Percentiles rank a stretch among this genome's conserved stretches.
Conservation (phyloP, 2,888 invertebrate genomes). For the Drosophila hamatofila region DNA sequence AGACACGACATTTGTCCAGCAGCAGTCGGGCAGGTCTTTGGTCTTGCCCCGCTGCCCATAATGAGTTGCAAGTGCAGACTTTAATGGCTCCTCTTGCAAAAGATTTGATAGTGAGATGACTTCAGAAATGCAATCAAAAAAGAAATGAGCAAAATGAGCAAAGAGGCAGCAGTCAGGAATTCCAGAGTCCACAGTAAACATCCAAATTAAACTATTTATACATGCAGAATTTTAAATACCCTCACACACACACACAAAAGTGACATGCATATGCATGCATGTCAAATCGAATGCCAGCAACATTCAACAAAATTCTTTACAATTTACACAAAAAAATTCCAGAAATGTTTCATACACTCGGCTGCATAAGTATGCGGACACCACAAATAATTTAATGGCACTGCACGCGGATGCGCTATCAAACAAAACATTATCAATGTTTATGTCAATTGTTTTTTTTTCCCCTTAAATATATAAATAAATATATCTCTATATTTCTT, state of each 20-base stretch:
- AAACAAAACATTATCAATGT: slow-evolving; percentile 29
- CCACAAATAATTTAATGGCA: slow-evolving; percentile 14
- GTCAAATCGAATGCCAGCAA: neutral
- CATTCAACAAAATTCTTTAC: slow-evolving; percentile 2
- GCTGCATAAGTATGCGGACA: neutral
- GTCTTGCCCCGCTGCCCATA: slow-evolving; percentile 16
- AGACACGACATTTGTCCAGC: slow-evolving; percentile 36
- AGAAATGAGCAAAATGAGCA: neutral
- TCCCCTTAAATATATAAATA: neutral
- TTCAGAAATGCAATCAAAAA: slow-evolving; percentile 3
- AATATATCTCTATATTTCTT: slow-evolving; percentile 14
- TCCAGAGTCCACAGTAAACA: neutral
- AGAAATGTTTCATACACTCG: neutral
- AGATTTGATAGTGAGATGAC: slow-evolving; percentile 26
- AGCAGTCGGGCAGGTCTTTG: slow-evolving; percentile 23
- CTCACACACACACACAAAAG: slow-evolving; percentile 1
- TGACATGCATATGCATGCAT: slow-evolving; percentile 8
- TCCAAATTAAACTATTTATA: neutral
- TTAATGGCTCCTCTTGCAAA: slow-evolving; percentile 32
- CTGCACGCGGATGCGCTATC: slow-evolving; percentile 5
- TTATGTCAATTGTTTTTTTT: slow-evolving; percentile 16
- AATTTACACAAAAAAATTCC: slow-evolving; percentile 3
- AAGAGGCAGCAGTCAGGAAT: neutral
- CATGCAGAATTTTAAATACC: slow-evolving; percentile 6
- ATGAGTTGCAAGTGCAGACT: slow-evolving; percentile 34